phyloP scores from a whole-genome alignment of 2,797 vertebrate genomes.

The Dallia pectoralis region DNA sequence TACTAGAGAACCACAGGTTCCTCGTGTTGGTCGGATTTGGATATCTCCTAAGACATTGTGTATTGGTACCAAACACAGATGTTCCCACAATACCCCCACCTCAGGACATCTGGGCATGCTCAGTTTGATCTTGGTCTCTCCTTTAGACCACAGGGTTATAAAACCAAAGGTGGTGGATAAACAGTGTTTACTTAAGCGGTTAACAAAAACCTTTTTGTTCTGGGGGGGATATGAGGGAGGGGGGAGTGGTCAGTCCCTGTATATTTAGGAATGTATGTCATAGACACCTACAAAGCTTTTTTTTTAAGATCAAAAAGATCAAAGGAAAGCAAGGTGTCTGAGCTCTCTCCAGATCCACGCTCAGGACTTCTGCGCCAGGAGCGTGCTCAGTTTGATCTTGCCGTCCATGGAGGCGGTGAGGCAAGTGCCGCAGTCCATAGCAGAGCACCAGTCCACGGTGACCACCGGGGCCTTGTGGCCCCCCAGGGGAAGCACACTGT shows the following conservation, averaged over 20 bases:
- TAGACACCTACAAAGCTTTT: no score
- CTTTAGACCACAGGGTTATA: not conserved
- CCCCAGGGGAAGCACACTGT: slow-evolving; percentile 85
- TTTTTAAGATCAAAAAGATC: no score
- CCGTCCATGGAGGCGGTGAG: slow-evolving; percentile 97
- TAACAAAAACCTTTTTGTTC: no score
- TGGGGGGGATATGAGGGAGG: no score
- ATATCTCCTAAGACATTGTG: not conserved
- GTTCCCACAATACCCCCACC: not conserved
- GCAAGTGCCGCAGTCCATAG: slow-evolving; percentile 95
- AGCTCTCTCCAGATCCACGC: not conserved
- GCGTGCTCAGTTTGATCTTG: slow-evolving; percentile 93
- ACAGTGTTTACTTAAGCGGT: no score
- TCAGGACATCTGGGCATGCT: slow-evolving; percentile 3
- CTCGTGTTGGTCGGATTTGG: not conserved
- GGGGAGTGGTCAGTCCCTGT: no score
- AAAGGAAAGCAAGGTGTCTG: no score
- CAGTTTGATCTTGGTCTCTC: not conserved
- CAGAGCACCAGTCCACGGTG: slow-evolving; percentile 94
- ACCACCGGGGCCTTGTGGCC: slow-evolving; percentile 95
- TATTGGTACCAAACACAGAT: not conserved
- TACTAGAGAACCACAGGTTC: not conserved
- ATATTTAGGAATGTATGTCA: no score
- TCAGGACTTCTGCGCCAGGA: slow-evolving; percentile 88
- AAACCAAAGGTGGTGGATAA: no score